Base-by-base conservation (phyloP, 2,797 vertebrate genomes). In the Limosa lapponica region DNA sequence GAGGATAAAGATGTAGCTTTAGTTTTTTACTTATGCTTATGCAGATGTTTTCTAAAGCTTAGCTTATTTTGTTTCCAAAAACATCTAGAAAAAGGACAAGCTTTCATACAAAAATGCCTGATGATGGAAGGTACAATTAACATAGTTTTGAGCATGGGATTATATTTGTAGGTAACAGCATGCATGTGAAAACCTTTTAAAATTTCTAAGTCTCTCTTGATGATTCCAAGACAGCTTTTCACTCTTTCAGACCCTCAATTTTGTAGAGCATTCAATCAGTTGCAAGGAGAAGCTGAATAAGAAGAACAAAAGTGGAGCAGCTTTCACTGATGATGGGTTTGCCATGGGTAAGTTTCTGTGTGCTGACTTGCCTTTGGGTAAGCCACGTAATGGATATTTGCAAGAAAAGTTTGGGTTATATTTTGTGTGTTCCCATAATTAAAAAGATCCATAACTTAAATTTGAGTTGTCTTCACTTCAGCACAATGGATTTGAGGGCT, bases 231-330 rank as follows among this genome's bases (percentile, higher is more conserved):
- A 12, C 61, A 86, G 6, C 24, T 82, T 57, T 89, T 93, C 14
- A 30, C 18, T 92, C 64, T 97, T 95, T 78, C 95, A 99, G 99
- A 99, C 99, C 1, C 98, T 99, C 75, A 99, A 99, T 97, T 99
- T 99, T 89, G 99, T 99, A 82, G 99, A 99, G 83, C 99, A 99
- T 97, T 99, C 99, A 25, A 99, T 99, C 97, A 98, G 98, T 96
- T 99, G 99, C 96, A 99, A 99, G 97, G 99, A 99, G 95, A 99
- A 99, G 85, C 89, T 99, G 89, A 99, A 99, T 98, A 99, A 99
- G 98, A 99, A 99, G 97, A 99, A 99, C 97, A 99, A 99, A 98
- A 98, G 96, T 20, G 99, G 99, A 94, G 99, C 99, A 57, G 99
- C 99, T 66, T 99, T 99, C 96, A 99, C 99, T 55, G 99, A 99